Base-by-base conservation (phyloP, 2,797 vertebrate genomes). In the Paratrypauchen microcephalus region DNA sequence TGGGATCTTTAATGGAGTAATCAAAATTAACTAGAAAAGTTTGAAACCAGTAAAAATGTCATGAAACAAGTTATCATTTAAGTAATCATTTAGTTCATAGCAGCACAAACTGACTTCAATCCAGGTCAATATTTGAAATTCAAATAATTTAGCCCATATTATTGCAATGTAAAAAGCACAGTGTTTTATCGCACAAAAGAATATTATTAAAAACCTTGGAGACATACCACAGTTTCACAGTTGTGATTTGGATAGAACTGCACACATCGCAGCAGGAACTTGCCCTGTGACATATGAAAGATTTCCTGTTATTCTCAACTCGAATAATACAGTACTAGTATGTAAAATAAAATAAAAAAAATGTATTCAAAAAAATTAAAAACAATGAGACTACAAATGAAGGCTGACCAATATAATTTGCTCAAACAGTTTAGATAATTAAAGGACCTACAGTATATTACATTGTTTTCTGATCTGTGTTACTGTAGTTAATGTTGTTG, bases 221-320 rank as follows among this genome's bases (percentile, higher is more conserved):
- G 55, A 54, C 94, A 92, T 92, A 98, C 97, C 94, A 95, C 83
- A 67, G 90, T 93, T 72, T 93, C 95, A 84, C 94, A 96, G 72
- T 86, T 93, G 70, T 89, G 91, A 83, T 89, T 89, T 18, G 91
- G 82, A 86, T 92, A 94, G 91, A 99, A 99, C 91, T 99, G 97
- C 67, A 96, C 80, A 82, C 96, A 97, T 72, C 93, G 94, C 85
- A 99, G 89, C 79, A 93, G 74, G 68, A 90, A 92, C 79, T 91
- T 94, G 76, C 94, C 94, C 91, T 94, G 86, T 41, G 6, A 75
- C 55, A 63, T 32, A 80, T 2, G 64, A 2, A 24, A 30, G 2
- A 13, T 30, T 12, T 24, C 1, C 68, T 65, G 66, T 36, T 69
- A 26, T 16, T 59, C 13, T 48, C 23, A 41, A 68, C 23, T 69